These are phyloP conservation scores for Resseliella maxima DNA, from an alignment of 2,888 invertebrate species.

Conservation along the genomic window DNA sequence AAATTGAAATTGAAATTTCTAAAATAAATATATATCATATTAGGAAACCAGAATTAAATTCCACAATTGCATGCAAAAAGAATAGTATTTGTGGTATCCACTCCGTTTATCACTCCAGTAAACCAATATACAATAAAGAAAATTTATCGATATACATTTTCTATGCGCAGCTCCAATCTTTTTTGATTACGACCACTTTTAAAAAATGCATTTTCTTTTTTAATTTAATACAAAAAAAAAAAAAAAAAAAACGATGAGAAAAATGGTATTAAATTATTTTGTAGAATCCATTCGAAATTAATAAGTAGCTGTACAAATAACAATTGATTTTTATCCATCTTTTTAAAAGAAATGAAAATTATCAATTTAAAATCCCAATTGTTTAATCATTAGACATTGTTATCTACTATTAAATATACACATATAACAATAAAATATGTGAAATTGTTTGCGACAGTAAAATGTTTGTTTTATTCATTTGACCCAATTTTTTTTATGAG, in stretches of 20 bases:
- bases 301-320: neutral
- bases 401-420: neutral
- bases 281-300: neutral
- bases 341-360: neutral
- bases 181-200: neutral
- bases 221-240: too few species aligned
- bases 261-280: neutral
- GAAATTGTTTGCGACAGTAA: constrained; percentile 29
- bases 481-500: neutral
- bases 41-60: neutral
- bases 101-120: neutral
- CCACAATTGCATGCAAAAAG: neutral
- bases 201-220: neutral
- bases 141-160: neutral
- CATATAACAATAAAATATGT: neutral
- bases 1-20: neutral
- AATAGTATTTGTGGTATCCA: neutral
- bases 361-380: neutral
- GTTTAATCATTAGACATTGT: constrained; percentile 18
- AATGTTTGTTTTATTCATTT: too few species aligned
- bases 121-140: neutral
- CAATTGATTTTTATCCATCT: neutral
- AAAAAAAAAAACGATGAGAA: too few species aligned
- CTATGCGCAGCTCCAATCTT: neutral
- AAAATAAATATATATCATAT: constrained; percentile 6